Evolutionary conservation across 53 echinoderm and acorn worm species (phyloP), one percentile per base, ranked within the genome.

Genomic region (Actinopyga echinites): DNA sequence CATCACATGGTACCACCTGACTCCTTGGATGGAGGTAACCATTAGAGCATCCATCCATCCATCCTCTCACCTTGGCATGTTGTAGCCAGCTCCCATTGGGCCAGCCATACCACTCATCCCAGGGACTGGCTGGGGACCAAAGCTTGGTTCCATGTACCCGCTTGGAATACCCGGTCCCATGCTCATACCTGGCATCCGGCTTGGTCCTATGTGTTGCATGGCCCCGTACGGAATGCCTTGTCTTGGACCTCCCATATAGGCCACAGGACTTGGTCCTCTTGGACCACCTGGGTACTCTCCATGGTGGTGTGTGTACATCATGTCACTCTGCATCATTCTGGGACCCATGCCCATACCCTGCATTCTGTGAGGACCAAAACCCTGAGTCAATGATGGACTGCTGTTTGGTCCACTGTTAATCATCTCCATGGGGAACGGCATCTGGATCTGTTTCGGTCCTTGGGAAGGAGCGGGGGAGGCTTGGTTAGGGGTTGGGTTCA

Each of bases 361-460:
- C 54, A 91, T 91, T 4, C 93, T 86, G 56, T 92, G 92, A 2
- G 91, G 82, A 26, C 93, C 89, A 9, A 91, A 89, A 7, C 89
- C 93, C 44, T 89, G 89, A 4, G 92, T 87, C 19, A 90, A 79
- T 15, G 87, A 91, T 37, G 89, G 91, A n/a, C 89, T 90, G 44
- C 65, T 89, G 40, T 33, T 44, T 22, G 92, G 89, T 15, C 92
- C 92, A n/a, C 95, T 92, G 1, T 92, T 92, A 22, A 96, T 91
- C 96, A 96, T 93, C 81, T 93, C 93, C 89, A 96, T 81, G 8
- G 93, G 96, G 73, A 96, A 96, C 45, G 96, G 96, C 91, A 93
- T 93, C 88, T 96, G 93, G 65, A 96, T 96, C 89, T 96, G 96
- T 84, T 96, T 96, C 33, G 96, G 96, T 67, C 91, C 91, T 63